phyloP scores from a whole-genome alignment of 2,113 vertebrate species.

The Phaethornis superciliosus region DNA sequence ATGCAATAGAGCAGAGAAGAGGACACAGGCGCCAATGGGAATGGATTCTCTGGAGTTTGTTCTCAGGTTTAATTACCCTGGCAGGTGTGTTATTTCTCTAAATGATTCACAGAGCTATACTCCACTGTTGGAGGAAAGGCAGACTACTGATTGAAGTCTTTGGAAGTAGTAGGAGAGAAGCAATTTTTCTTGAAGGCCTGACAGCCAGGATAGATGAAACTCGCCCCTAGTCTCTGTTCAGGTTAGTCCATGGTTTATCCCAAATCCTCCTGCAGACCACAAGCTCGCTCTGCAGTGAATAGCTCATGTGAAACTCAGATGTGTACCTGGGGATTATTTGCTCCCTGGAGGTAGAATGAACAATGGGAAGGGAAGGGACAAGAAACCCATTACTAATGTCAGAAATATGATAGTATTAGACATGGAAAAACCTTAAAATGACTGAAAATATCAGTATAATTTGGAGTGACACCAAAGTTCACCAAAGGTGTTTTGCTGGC shows the following conservation, averaged over 20 bases:
- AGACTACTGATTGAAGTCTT: not conserved
- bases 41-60: not conserved
- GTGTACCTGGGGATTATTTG: not conserved
- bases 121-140: not conserved
- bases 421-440: not conserved
- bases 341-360: not conserved
- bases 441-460: not conserved
- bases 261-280: not conserved
- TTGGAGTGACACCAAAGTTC: not conserved
- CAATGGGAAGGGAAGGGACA: not conserved
- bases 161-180: not conserved
- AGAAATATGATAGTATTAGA: not conserved
- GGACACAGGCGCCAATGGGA: not conserved
- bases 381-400: not conserved
- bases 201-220: not conserved
- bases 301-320: not conserved
- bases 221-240: not conserved
- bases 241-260: not conserved
- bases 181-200: not conserved
- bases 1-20: not conserved
- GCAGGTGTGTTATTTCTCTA: constrained; percentile 1
- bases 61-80: not conserved
- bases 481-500: not conserved
- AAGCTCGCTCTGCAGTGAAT: not conserved
- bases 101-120: not conserved